Base-by-base conservation (phyloP, 2,888 invertebrate species). In the Stenchaetothrips biformis region DNA sequence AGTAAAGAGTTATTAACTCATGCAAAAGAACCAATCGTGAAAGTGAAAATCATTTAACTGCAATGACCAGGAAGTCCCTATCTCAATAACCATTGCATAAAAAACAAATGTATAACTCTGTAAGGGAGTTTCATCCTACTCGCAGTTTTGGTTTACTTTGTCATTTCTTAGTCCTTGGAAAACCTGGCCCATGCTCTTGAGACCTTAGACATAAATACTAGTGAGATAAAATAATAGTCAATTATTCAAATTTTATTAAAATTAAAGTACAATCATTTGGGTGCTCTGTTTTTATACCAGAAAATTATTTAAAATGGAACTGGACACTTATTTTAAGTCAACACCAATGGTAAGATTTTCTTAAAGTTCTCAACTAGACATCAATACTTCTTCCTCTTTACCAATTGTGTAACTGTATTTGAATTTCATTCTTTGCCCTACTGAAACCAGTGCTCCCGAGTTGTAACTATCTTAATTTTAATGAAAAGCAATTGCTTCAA, bases 251-350 rank as follows among this genome's bases (percentile, higher is more conserved):
- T 74, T 37, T n/a, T 53, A 53, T 53, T 53, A 21, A 74, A 74
- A 74, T 21, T 74, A 74, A 74, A 74, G 67, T 74, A 74, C 67
- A 74, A 74, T 74, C 67, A 74, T 74, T 74, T 74, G 25, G 67
- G 67, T 74, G 67, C 67, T 74, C 67, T 37, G 37, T 74, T 74
- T 74, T 25, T 74, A 21, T 74, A 21, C 25, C 11, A 21, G 25
- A 11, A 25, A 21, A 74, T 11, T 74, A 74, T 74, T 74, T 25
- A 25, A 21, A 74, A 25, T 21, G 21, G 67, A 74, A 74, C 67
- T 74, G 67, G n/a, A 74, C 37, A 37, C 37, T 37, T 37, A 37
- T 37, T 37, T n/a, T 37, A 37, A 37, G 37, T 37, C 37, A 37
- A 37, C 37, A 37, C 37, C 37, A 37, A 37, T 37, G 37, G 37